These are phyloP conservation scores for Cassiopea xamachana DNA, from an alignment of 30 jellyfish, hydroid and myxozoan species.

Conservation along the genomic window DNA sequence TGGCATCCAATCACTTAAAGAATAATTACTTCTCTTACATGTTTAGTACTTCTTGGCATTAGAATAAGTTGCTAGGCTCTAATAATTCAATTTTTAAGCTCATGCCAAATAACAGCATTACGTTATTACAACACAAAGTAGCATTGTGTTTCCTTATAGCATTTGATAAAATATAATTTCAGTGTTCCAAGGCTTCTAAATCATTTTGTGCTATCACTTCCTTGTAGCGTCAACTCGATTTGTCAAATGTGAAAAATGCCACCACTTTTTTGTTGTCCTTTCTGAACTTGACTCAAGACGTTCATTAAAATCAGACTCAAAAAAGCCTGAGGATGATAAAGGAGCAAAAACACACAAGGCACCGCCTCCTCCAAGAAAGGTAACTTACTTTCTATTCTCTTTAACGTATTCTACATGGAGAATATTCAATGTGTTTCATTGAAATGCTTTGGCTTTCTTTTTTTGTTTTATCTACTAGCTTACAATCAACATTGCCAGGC, in stretches of 20 bases:
- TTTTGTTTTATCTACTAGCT: too few species aligned
- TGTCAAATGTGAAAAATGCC: conserved; percentile 99
- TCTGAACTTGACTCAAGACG: conserved; percentile 95
- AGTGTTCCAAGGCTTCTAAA: background rate
- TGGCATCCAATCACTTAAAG: too few species aligned
- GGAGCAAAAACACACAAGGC: conserved; percentile 59
- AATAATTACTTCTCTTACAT: too few species aligned
- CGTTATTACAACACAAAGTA: too few species aligned
- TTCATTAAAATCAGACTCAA: conserved; percentile 80
- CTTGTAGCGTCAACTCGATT: conserved; percentile 94
- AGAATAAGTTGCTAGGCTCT: too few species aligned
- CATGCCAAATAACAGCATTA: too few species aligned
- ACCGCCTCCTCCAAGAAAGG: conserved; percentile 97
- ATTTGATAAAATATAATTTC: background rate
- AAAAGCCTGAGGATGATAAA: conserved; percentile 61
- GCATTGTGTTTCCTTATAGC: background rate
- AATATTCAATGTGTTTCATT: too few species aligned
- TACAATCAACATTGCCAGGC: too few species aligned
- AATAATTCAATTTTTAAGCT: too few species aligned
- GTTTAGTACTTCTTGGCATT: too few species aligned
- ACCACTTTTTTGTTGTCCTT: conserved; percentile 95
- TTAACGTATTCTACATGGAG: too few species aligned
- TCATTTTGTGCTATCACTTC: background rate
- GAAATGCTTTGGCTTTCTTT: too few species aligned
- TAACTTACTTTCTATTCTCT: background rate